Percentiles rank a stretch among this genome's conserved stretches.
phyloP scores from a whole-genome alignment of 2,888 invertebrate species.

The Rhodophaea formosa region DNA sequence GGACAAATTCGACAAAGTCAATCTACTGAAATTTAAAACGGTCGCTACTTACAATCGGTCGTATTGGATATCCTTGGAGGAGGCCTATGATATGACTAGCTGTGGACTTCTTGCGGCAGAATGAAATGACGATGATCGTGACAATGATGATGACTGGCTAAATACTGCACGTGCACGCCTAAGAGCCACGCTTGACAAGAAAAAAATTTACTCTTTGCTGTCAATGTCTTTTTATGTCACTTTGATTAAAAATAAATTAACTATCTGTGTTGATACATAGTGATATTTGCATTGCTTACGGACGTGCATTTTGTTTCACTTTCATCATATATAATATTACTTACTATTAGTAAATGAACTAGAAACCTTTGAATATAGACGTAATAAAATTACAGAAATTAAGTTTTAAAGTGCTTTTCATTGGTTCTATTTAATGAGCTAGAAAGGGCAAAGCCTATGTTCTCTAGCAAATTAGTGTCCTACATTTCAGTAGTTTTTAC shows the following conservation, averaged over 20 bases:
- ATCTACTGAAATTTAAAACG: too few species aligned
- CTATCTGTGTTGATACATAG: not conserved
- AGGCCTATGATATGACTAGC: too few species aligned
- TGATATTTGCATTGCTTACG: not conserved
- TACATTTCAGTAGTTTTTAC: slow-evolving; percentile 66
- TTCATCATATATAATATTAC: not conserved
- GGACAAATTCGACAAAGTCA: too few species aligned
- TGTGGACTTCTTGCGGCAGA: too few species aligned
- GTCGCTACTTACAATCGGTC: too few species aligned
- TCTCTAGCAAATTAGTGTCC: slow-evolving; percentile 53
- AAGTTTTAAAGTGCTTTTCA: not conserved
- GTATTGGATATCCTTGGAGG: too few species aligned
- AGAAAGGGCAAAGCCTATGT: slow-evolving; percentile 33
- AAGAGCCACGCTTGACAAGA: too few species aligned
- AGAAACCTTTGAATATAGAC: not conserved
- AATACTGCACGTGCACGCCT: too few species aligned
- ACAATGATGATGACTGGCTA: too few species aligned
- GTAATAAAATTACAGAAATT: not conserved
- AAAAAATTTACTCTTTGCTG: not conserved
- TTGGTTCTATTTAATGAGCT: not conserved
- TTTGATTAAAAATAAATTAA: not conserved
- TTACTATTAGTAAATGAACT: not conserved
- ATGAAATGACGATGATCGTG: too few species aligned
- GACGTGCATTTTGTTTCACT: slow-evolving; percentile 22
- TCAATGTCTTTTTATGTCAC: not conserved